Percentiles rank a stretch among this genome's conserved stretches.
phyloP scores from a whole-genome alignment of 2,888 invertebrate species.

The Drosophila mettleri region DNA sequence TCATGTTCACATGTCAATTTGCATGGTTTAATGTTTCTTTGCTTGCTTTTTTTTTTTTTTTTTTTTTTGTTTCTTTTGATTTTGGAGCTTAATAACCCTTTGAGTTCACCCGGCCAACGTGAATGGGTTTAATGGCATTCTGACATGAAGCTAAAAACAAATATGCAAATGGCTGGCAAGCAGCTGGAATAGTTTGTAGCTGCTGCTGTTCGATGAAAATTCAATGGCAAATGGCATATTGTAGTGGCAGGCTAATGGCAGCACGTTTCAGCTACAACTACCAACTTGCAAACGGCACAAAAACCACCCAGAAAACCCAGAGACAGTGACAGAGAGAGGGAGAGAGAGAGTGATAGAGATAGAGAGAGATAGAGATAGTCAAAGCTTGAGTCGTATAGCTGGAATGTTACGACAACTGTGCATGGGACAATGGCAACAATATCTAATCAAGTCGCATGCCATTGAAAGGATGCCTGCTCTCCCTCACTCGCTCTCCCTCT shows the following conservation, averaged over 20 bases:
- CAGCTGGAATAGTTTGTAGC: constrained; percentile 64
- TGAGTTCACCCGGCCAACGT: constrained; percentile 10
- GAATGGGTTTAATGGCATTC: constrained; percentile 53
- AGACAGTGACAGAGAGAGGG: neutral
- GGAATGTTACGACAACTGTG: constrained; percentile 27
- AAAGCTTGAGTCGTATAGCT: constrained; percentile 1
- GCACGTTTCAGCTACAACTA: constrained; percentile 45
- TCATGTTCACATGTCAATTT: constrained; percentile 73
- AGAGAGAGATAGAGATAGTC: neutral
- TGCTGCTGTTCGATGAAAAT: constrained; percentile 65
- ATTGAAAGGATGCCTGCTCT: neutral
- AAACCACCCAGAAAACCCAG: neutral
- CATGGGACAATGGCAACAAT: constrained; percentile 57
- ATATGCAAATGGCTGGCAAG: constrained; percentile 73
- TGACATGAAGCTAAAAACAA: constrained; percentile 71
- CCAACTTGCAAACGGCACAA: constrained; percentile 28
- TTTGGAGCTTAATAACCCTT: constrained; percentile 26
- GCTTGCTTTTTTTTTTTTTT: neutral
- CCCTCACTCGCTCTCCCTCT: neutral
- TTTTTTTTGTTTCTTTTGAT: neutral
- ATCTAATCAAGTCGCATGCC: constrained; percentile 67
- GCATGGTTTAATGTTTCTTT: constrained; percentile 52
- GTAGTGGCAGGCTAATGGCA: constrained; percentile 76
- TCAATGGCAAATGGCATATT: constrained; percentile 76
- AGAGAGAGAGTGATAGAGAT: neutral